These are phyloP conservation scores for Stomatorhinus ivindoensis DNA, from an alignment of 2,113 vertebrate species.

Conservation along the genomic window DNA sequence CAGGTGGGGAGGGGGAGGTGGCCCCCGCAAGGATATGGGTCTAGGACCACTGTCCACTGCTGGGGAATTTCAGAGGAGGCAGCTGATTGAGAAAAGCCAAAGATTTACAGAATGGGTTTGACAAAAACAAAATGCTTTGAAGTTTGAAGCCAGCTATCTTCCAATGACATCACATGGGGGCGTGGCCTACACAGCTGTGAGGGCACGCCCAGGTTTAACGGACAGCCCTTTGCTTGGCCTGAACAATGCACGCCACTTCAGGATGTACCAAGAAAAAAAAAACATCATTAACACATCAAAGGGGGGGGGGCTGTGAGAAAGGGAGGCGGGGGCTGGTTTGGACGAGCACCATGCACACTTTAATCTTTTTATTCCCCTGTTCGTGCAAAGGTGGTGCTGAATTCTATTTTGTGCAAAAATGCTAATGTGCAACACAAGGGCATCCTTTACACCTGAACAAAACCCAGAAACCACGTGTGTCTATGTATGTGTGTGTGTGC, in stretches of 20 bases:
- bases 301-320: slow-evolving; percentile 62
- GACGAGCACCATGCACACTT: slow-evolving; percentile 74
- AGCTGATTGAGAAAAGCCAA: neutral
- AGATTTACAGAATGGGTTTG: neutral
- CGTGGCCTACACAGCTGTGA: slow-evolving; percentile 34
- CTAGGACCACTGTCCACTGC: neutral
- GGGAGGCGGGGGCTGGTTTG: slow-evolving; percentile 40
- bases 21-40: slow-evolving; percentile 31
- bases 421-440: slow-evolving; percentile 71
- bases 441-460: slow-evolving; percentile 68
- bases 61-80: neutral
- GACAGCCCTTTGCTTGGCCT: slow-evolving; percentile 48
- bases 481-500: neutral
- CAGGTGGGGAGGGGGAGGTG: slow-evolving; percentile 55
- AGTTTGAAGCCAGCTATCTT: neutral
- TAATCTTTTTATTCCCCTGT: slow-evolving; percentile 47
- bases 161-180: neutral
- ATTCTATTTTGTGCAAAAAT: slow-evolving; percentile 84
- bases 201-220: slow-evolving; percentile 40
- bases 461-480: slow-evolving; percentile 39
- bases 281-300: slow-evolving; percentile 91
- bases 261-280: slow-evolving; percentile 63
- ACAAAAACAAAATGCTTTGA: neutral
- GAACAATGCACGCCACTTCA: slow-evolving; percentile 71
- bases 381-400: slow-evolving; percentile 64